A percentile compares a stretch with the other conserved stretches of the same genome.
Conservation (phyloP, 2,888 invertebrate genomes). For the Orthosia cruda region DNA sequence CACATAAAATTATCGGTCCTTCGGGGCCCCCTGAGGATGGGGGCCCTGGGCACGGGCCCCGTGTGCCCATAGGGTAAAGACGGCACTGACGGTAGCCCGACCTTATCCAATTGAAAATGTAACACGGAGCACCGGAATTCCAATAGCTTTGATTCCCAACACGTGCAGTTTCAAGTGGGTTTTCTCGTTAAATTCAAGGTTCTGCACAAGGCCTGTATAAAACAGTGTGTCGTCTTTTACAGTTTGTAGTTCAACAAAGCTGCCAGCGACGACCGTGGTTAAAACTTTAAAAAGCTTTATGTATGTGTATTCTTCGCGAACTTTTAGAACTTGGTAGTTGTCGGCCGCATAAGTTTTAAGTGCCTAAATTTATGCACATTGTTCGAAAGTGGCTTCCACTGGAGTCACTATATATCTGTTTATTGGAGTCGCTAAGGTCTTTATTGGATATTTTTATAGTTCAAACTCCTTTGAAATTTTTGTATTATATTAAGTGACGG, state of each 20-base stretch:
- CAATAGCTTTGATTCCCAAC: constrained; percentile 37
- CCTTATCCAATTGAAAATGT: constrained; percentile 35
- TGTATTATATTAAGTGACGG: constrained; percentile 24
- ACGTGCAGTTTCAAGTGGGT: constrained; percentile 39
- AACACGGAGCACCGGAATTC: constrained; percentile 12
- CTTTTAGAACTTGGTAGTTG: constrained; percentile 56
- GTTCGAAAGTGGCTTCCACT: constrained; percentile 66
- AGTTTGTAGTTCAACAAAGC: constrained; percentile 46
- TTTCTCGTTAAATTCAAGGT: constrained; percentile 29
- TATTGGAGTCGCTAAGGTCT: constrained; percentile 38
- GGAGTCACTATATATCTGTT: constrained; percentile 55
- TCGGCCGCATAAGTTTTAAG: constrained; percentile 65
- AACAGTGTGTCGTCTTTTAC: constrained; percentile 33
- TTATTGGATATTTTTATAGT: constrained; percentile 46
- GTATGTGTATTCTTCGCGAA: constrained; percentile 64
- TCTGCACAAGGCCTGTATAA: constrained; percentile 31
- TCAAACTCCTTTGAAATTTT: constrained; percentile 34
- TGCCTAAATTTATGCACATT: constrained; percentile 72
- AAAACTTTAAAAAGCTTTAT: constrained; percentile 68
- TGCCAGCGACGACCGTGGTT: constrained; percentile 47
- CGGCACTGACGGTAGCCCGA: constrained; percentile 5
- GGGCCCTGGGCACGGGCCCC: no score
- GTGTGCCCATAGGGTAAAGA: no score
- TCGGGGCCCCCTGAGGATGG: no score
- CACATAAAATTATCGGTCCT: no score